A percentile compares a stretch with the other conserved stretches of the same genome.
Evolutionary conservation across 2,113 vertebrate species (phyloP).

Genomic region (Labrus mixtus): DNA sequence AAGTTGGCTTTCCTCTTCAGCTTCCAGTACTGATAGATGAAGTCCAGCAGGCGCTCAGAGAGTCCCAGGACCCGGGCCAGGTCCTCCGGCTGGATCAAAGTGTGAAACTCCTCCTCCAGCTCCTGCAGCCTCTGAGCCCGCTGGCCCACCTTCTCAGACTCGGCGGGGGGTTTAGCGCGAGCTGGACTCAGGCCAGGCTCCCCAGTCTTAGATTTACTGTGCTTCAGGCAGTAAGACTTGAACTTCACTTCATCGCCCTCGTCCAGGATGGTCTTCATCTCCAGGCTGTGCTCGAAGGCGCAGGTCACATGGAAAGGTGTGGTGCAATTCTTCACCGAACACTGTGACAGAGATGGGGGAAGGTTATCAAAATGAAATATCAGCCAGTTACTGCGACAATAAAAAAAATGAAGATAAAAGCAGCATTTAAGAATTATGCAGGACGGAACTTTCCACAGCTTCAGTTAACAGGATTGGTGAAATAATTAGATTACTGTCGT

Average conservation of each 20-base stretch:
- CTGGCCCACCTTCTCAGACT: slow-evolving; percentile 89
- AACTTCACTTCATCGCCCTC: slow-evolving; percentile 98
- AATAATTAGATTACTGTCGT: too few relatives aligned
- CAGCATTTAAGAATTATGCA: too few relatives aligned
- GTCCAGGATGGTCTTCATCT: slow-evolving; percentile 98
- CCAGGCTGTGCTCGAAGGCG: slow-evolving; percentile 96
- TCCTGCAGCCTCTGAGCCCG: slow-evolving; percentile 95
- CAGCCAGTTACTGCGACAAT: background rate
- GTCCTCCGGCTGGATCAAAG: slow-evolving; percentile 88
- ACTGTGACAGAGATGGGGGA: slow-evolving; percentile 78
- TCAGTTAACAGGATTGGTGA: too few relatives aligned
- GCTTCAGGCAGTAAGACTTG: slow-evolving; percentile 97
- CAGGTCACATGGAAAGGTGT: slow-evolving; percentile 99
- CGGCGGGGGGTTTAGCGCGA: slow-evolving; percentile 86
- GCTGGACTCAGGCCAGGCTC: slow-evolving; percentile 83
- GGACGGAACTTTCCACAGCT: too few relatives aligned
- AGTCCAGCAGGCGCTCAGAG: slow-evolving; percentile 87
- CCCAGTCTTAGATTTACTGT: slow-evolving; percentile 91
- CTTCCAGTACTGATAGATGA: slow-evolving; percentile 99
- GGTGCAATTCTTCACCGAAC: slow-evolving; percentile 98
- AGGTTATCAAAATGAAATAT: background rate
- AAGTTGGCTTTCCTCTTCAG: slow-evolving; percentile 95
- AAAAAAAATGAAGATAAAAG: background rate
- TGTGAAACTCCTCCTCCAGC: slow-evolving; percentile 95
- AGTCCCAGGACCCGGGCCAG: slow-evolving; percentile 88